Evolutionary conservation across 2,888 invertebrate genomes (phyloP).

Genomic region (Beris chalybata): DNA sequence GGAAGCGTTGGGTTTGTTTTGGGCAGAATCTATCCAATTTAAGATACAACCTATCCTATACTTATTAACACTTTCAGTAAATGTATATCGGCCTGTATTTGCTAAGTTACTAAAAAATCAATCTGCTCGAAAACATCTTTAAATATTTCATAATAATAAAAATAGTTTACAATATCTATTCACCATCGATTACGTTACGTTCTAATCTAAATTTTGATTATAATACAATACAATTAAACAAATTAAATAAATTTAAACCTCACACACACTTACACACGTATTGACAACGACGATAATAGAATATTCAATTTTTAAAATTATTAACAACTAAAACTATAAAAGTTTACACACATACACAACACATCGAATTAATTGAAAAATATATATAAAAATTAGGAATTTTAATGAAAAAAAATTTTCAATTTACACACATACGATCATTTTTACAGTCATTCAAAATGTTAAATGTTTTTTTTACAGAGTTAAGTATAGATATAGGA

Average conservation of each 20-base stretch:
- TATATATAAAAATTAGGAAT: background rate
- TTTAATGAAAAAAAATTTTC: background rate
- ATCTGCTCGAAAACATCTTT: too few species aligned
- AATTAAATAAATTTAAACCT: background rate
- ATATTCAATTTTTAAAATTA: background rate
- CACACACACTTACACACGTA: background rate
- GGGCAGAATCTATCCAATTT: too few species aligned
- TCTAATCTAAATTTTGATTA: too few species aligned
- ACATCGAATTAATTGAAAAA: background rate
- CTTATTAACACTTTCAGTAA: too few species aligned
- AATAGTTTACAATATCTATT: too few species aligned
- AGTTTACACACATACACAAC: background rate
- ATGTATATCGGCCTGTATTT: too few species aligned
- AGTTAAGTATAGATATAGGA: background rate
- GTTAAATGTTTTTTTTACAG: constrained; percentile 18
- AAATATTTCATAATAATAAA: too few species aligned
- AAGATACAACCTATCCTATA: too few species aligned
- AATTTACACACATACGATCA: background rate
- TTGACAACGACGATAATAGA: background rate
- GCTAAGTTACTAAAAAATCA: too few species aligned
- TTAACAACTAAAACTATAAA: background rate
- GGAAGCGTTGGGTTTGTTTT: too few species aligned
- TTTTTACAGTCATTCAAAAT: background rate
- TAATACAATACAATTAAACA: too few species aligned
- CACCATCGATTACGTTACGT: too few species aligned